A percentile compares a stretch with the other conserved stretches of the same genome.
phyloP scores from a whole-genome alignment of 2,888 invertebrate species.

The Caenorhabditis imperialis region DNA sequence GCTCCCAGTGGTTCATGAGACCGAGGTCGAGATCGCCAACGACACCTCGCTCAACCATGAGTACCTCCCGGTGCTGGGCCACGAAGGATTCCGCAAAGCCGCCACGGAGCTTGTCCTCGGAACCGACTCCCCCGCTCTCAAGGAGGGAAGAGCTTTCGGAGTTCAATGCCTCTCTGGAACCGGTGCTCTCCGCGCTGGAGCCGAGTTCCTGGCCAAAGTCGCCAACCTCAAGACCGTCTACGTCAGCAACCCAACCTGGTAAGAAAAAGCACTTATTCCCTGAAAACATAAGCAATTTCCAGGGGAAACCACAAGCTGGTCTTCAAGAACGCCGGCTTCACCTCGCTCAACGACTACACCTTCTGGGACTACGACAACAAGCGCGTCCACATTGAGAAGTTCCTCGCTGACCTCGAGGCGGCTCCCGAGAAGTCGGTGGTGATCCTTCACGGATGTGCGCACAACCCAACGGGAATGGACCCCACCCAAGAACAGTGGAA shows the following conservation, averaged over 20 bases:
- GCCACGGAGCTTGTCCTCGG: conserved; percentile 91
- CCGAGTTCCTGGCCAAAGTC: conserved; percentile 87
- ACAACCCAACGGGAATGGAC: conserved; percentile 98
- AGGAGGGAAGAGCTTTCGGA: conserved; percentile 80
- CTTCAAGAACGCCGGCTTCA: conserved; percentile 89
- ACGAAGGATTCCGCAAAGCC: conserved; percentile 83
- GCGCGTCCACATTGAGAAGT: conserved; percentile 85
- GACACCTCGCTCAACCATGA: conserved; percentile 89
- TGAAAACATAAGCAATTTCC: too few species aligned
- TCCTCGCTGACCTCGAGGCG: conserved; percentile 81
- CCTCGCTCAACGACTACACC: conserved; percentile 84
- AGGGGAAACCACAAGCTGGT: conserved; percentile 91
- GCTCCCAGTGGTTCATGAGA: conserved; percentile 92
- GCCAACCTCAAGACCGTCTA: conserved; percentile 82
- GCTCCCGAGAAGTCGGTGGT: conserved; percentile 83
- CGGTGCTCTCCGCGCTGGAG: conserved; percentile 90
- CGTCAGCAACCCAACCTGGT: conserved; percentile 93
- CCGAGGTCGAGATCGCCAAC: conserved; percentile 85
- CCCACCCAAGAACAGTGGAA: conserved; percentile 94
- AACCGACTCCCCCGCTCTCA: conserved; percentile 82
- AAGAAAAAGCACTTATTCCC: too few species aligned
- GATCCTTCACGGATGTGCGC: conserved; percentile 94
- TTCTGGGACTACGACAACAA: conserved; percentile 90
- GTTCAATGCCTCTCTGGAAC: conserved; percentile 95
- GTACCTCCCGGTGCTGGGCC: conserved; percentile 92